These are phyloP conservation scores for Cephus sareptanus DNA, from an alignment of 2,888 invertebrate species.

Conservation along the genomic window DNA sequence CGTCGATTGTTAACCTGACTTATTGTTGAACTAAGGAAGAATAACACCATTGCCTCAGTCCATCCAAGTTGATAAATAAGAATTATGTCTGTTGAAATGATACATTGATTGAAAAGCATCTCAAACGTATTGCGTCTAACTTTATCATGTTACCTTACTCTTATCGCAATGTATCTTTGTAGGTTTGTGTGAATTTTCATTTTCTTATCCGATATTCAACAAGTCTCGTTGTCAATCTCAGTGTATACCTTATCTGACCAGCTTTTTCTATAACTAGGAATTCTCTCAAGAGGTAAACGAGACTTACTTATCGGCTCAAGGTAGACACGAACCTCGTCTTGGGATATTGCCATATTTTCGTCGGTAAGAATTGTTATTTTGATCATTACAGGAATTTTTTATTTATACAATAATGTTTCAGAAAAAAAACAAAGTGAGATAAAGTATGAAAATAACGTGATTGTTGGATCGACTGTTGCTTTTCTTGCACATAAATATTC, in stretches of 20 bases:
- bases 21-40: not conserved
- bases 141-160: not conserved
- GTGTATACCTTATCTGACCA: not conserved
- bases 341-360: not conserved
- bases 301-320: not conserved
- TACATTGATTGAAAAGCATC: not conserved
- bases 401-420: not conserved
- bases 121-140: not conserved
- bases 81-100: not conserved
- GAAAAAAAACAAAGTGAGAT: not conserved
- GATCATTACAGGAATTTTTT: not conserved
- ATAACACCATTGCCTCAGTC: not conserved
- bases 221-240: not conserved
- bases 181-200: not conserved
- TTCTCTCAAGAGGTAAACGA: not conserved
- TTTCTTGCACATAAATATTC: not conserved
- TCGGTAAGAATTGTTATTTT: not conserved
- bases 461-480: not conserved
- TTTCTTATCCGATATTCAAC: not conserved
- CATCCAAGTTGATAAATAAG: not conserved
- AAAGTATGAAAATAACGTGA: not conserved
- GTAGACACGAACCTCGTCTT: not conserved
- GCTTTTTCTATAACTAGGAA: not conserved
- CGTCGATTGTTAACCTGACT: not conserved
- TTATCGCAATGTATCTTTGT: not conserved